A percentile compares a stretch with the other conserved stretches of the same genome.
phyloP scores from a whole-genome alignment of 2,888 invertebrate species.

The Tenthredo notha region DNA sequence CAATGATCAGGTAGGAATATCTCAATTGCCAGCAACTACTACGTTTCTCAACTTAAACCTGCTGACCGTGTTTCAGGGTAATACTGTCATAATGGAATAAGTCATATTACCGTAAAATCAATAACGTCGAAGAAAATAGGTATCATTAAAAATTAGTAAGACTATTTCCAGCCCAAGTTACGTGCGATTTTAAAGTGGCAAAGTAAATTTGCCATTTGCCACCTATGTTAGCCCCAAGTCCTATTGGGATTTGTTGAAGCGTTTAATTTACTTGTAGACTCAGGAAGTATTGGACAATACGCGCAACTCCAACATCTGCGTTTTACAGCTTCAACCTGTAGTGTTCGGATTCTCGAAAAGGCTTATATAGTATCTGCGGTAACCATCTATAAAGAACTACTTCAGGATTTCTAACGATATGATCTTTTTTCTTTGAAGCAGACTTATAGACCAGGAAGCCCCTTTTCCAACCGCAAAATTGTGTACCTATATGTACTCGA shows the following conservation, averaged over 20 bases:
- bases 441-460: slow-evolving; percentile 2
- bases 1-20: background rate
- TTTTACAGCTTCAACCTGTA: background rate
- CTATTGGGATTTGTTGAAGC: background rate
- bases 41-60: background rate
- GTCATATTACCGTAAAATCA: background rate
- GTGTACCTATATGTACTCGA: background rate
- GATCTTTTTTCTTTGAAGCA: background rate
- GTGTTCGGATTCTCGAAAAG: background rate
- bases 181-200: background rate
- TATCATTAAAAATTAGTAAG: background rate
- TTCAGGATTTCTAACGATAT: background rate
- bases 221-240: too few species aligned
- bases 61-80: background rate
- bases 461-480: background rate
- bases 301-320: background rate
- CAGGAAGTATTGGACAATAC: background rate
- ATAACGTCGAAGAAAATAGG: background rate
- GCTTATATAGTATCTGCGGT: background rate
- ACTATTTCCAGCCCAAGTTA: background rate
- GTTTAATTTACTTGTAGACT: background rate
- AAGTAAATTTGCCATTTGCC: background rate
- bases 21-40: background rate
- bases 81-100: background rate
- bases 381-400: background rate